These are phyloP conservation scores for Hippoglossus stenolepis DNA, from an alignment of 2,113 vertebrate species.

Conservation along the genomic window DNA sequence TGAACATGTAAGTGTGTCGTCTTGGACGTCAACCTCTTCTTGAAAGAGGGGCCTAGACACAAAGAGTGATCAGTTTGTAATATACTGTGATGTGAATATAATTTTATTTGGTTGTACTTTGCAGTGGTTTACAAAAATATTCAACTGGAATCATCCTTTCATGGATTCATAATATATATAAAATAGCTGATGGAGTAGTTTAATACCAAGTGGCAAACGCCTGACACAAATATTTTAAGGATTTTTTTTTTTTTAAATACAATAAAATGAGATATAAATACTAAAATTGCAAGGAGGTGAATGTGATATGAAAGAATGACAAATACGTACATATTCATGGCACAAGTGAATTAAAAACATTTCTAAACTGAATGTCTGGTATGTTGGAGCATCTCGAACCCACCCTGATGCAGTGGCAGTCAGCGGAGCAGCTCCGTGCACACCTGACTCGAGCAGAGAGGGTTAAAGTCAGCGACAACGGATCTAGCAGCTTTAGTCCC, in stretches of 20 bases:
- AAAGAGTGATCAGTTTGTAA: not conserved
- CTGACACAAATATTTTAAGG: no score
- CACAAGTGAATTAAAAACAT: conserved; percentile 1
- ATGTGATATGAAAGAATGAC: not conserved
- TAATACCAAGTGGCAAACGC: no score
- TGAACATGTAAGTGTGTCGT: no score
- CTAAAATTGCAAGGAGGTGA: not conserved
- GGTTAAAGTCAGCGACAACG: conserved; percentile 74
- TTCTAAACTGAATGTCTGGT: conserved; percentile 32
- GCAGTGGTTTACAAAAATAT: not conserved
- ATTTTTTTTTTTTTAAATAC: no score
- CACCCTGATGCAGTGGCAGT: conserved; percentile 37
- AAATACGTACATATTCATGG: not conserved
- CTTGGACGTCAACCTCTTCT: not conserved
- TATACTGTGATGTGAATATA: not conserved
- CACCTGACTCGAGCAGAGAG: conserved; percentile 68
- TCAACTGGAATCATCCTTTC: not conserved
- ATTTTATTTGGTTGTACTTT: not conserved
- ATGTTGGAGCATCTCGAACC: conserved; percentile 27
- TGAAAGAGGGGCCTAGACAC: not conserved
- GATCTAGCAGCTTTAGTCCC: conserved; percentile 77
- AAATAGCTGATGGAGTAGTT: not conserved
- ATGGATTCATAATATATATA: not conserved
- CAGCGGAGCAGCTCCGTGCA: conserved; percentile 47
- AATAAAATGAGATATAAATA: not conserved